Base-by-base conservation (phyloP, 2,113 vertebrate genomes). In the Pteruthius melanotis region DNA sequence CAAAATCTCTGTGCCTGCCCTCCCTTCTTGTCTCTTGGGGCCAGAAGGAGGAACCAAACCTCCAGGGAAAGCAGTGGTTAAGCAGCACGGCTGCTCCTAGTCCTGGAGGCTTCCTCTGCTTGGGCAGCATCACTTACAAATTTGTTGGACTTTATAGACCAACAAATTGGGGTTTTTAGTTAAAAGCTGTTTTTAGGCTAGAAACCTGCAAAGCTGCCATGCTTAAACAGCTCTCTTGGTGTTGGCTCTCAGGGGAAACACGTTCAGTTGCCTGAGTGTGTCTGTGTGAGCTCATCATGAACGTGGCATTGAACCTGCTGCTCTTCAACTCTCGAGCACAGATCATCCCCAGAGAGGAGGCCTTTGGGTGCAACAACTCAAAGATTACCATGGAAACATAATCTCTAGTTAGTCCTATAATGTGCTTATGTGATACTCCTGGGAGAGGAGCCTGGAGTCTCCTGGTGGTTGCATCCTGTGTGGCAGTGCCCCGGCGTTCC, bases 371-470 rank as follows among this genome's bases (percentile, higher is more conserved):
- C 52, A 74, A 15, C 39, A 21, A 40, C 64, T 47, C 52, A 12
- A 39, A 88, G 71, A 76, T 94, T 78, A 18, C 94, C 71, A 83
- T 96, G 90, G 94, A 77, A 93, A 96, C 60, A 2, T 20, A 11
- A 80, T 50, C 78, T 88, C 1, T 33, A 42, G 87, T 61, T 94
- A 57, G 68, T 59, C 60, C 78, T 42, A 42, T 20, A 27, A 53
- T 17, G 20, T 33, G 74, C 74, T 90, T 12, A 9, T 23, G 45
- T 0, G 53, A 7, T 66, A 1, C 49, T 72, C 53, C 65, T 24
- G 66, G 66, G 93, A 85, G 82, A 74, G 64, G 87, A 89, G 81
- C 50, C 59, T 63, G 40, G 45, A 74, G 84, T 45, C 87, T 85
- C 74, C 81, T 35, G 84, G n/a, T 37, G 60, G 37, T 24, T 72